phyloP scores from a whole-genome alignment of 2,888 invertebrate genomes.

The Nomada hirtipes region DNA sequence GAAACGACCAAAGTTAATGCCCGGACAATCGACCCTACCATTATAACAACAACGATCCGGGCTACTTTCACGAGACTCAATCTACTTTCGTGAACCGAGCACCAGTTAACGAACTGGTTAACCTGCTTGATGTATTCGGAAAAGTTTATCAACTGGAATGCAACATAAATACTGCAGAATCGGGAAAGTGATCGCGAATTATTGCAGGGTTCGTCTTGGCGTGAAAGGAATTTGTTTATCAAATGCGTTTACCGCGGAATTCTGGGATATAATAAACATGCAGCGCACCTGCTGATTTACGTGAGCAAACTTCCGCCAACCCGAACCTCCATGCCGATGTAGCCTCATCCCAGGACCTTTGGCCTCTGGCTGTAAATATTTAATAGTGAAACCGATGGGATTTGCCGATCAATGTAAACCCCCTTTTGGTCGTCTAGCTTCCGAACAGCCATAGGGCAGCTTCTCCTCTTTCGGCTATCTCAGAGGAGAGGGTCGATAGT shows the following conservation, averaged over 20 bases:
- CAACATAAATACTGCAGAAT: background rate
- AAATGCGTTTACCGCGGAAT: slow-evolving; percentile 5
- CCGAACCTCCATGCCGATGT: slow-evolving; percentile 41
- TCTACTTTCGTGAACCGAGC: background rate
- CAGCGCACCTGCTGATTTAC: slow-evolving; percentile 13
- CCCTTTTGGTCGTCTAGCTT: slow-evolving; percentile 63
- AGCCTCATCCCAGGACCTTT: slow-evolving; percentile 43
- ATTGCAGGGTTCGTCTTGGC: background rate
- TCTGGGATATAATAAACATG: slow-evolving; percentile 20
- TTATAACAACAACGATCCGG: background rate
- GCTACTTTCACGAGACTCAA: background rate
- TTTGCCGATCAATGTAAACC: slow-evolving; percentile 73
- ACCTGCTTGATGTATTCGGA: background rate
- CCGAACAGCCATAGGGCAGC: slow-evolving; percentile 45
- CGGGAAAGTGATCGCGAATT: background rate
- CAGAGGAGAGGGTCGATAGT: slow-evolving; percentile 23
- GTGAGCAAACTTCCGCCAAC: slow-evolving; percentile 13
- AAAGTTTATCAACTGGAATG: slow-evolving; percentile 4
- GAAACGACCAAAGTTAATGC: background rate
- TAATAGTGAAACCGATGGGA: slow-evolving; percentile 73
- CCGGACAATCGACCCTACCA: background rate
- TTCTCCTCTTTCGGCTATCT: slow-evolving; percentile 38
- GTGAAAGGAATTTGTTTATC: slow-evolving; percentile 6
- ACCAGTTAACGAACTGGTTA: background rate
- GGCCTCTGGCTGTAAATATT: slow-evolving; percentile 72